These are phyloP conservation scores for Globodera ellingtonae DNA, from an alignment of 1,140 invertebrate species.

Conservation along the genomic window DNA sequence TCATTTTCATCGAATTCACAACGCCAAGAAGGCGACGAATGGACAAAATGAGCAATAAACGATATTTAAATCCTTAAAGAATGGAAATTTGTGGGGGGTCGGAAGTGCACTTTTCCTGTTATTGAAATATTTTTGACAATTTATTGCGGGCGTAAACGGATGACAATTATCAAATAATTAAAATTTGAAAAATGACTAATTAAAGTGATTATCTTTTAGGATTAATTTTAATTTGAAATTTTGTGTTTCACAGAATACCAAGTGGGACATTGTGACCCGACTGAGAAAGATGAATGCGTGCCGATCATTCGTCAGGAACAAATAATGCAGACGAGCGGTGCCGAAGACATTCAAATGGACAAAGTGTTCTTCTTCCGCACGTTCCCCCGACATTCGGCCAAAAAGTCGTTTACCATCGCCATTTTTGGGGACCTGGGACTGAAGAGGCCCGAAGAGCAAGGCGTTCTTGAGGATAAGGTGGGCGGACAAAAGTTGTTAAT, in stretches of 20 bases:
- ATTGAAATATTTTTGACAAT: neutral
- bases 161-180: neutral
- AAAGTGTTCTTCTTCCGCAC: slow-evolving; percentile 16
- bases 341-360: neutral
- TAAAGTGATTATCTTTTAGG: no score
- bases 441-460: slow-evolving; percentile 7
- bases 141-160: neutral
- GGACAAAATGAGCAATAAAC: neutral
- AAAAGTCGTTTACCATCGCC: slow-evolving; percentile 14
- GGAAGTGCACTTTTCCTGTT: slow-evolving; percentile 9
- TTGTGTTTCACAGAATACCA: slow-evolving; percentile 7
- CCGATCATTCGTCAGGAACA: slow-evolving; percentile 4
- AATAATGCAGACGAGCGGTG: neutral
- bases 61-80: neutral
- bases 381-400: slow-evolving; percentile 7
- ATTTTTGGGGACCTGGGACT: slow-evolving; percentile 22
- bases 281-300: neutral
- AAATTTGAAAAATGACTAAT: neutral
- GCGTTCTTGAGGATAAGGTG: neutral
- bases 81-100: neutral
- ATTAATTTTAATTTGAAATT: neutral
- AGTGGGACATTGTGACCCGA: slow-evolving; percentile 15
- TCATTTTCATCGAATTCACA: no score
- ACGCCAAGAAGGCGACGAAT: no score
- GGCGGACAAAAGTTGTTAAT: neutral